Conservation (phyloP, 2,113 vertebrate species). For the Polyodon spathula region DNA sequence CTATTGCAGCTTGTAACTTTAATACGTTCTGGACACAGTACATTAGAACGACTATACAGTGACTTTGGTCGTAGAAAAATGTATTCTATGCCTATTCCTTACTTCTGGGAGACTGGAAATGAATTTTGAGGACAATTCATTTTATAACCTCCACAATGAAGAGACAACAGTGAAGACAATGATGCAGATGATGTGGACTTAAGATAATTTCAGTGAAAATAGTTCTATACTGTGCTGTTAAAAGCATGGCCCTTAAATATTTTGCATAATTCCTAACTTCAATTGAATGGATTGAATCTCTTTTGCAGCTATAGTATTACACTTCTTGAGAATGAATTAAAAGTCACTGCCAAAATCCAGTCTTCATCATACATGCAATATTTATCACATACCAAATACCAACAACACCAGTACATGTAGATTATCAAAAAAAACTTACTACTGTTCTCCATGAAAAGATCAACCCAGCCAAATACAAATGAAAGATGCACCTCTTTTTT, state of each 20-base stretch:
- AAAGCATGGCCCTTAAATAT: constrained; percentile 68
- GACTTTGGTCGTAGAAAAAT: constrained; percentile 21
- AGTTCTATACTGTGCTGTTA: constrained; percentile 66
- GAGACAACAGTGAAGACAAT: constrained; percentile 47
- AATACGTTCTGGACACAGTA: constrained; percentile 32
- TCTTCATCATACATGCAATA: no score
- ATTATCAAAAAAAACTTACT: no score
- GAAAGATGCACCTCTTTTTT: no score
- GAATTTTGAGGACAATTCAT: constrained; percentile 21
- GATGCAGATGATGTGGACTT: no score
- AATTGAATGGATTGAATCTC: constrained; percentile 74
- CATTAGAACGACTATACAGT: constrained; percentile 19
- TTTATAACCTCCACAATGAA: constrained; percentile 44
- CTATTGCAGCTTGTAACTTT: constrained; percentile 45
- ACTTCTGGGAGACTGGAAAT: constrained; percentile 16
- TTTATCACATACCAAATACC: no score
- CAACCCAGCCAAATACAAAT: no score
- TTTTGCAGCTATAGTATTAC: constrained; percentile 70
- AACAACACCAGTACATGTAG: no score
- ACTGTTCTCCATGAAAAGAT: no score
- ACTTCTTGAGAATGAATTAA: constrained; percentile 84
- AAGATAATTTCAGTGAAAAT: constrained; percentile 79
- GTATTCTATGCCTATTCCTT: constrained; percentile 19
- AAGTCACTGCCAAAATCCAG: constrained; percentile 64
- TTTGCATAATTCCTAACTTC: constrained; percentile 71